Percentiles rank a stretch among this genome's conserved stretches.
Evolutionary conservation across 53 echinoderm and acorn worm species (phyloP).

Genomic region (Antedon mediterranea): DNA sequence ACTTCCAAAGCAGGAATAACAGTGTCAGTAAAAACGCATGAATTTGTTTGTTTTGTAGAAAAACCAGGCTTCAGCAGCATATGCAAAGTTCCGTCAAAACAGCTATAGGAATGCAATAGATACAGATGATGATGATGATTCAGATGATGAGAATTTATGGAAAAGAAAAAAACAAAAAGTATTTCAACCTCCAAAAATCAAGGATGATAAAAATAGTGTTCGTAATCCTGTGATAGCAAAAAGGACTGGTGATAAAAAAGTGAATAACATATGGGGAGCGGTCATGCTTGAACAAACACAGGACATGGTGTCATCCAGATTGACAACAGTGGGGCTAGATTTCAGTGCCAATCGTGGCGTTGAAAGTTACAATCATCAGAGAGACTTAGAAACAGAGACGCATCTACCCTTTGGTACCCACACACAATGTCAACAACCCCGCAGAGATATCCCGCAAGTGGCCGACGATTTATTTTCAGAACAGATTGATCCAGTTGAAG

Average conservation of each 20-base stretch:
- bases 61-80: background rate
- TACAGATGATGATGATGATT: background rate
- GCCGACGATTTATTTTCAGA: background rate
- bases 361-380: conserved; percentile 55
- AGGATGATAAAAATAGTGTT: background rate
- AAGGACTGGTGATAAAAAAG: background rate
- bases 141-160: background rate
- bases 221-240: background rate
- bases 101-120: background rate
- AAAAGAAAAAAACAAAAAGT: background rate
- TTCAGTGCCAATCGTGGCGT: conserved; percentile 40
- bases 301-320: conserved; percentile 45
- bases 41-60: background rate
- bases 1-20: background rate
- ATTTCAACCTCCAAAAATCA: background rate
- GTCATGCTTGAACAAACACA: conserved; percentile 60
- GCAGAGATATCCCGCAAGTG: background rate
- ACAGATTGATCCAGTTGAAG: conserved; percentile 21
- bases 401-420: background rate
- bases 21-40: background rate
- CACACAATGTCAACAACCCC: background rate
- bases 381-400: conserved; percentile 1
- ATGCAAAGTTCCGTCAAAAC: background rate
- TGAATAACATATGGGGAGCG: conserved; percentile 71
- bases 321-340: conserved; percentile 63